Evolutionary conservation across 2,113 vertebrate species (phyloP).

Genomic region (Turnix velox): DNA sequence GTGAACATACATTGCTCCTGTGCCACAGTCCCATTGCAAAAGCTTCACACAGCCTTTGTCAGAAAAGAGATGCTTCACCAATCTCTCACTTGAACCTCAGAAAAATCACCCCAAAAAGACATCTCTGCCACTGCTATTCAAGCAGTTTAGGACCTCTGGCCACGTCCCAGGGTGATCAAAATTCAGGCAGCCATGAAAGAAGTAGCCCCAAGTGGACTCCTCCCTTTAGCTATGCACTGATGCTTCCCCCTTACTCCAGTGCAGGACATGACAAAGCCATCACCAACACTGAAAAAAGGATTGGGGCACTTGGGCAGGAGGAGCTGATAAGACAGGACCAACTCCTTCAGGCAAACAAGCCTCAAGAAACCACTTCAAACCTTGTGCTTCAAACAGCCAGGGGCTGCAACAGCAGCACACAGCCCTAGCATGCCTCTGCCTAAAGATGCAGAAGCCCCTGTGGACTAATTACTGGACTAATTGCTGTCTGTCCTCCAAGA

Average conservation of each 20-base stretch:
- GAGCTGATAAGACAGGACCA: not conserved
- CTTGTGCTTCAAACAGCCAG: no score
- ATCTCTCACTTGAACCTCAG: not conserved
- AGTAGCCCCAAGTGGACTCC: not conserved
- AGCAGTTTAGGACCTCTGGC: not conserved
- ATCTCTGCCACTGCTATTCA: not conserved
- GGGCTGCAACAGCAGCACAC: not conserved
- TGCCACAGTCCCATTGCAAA: not conserved
- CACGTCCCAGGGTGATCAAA: not conserved
- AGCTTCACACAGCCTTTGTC: not conserved
- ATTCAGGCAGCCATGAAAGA: not conserved
- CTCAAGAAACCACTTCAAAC: accelerated
- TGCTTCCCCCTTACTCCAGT: not conserved
- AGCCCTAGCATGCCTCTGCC: not conserved
- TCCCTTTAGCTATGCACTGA: accelerated
- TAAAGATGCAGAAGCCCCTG: not conserved
- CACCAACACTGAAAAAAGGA: not conserved
- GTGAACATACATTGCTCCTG: accelerated
- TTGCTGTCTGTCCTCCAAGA: not conserved
- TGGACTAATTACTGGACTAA: not conserved
- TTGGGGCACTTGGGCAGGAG: not conserved
- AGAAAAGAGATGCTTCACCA: not conserved
- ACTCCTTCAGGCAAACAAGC: not conserved
- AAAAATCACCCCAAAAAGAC: not conserved
- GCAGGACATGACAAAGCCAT: accelerated